These are phyloP conservation scores for Bombyx mandarina DNA, from an alignment of 1,140 invertebrate species.

Conservation along the genomic window DNA sequence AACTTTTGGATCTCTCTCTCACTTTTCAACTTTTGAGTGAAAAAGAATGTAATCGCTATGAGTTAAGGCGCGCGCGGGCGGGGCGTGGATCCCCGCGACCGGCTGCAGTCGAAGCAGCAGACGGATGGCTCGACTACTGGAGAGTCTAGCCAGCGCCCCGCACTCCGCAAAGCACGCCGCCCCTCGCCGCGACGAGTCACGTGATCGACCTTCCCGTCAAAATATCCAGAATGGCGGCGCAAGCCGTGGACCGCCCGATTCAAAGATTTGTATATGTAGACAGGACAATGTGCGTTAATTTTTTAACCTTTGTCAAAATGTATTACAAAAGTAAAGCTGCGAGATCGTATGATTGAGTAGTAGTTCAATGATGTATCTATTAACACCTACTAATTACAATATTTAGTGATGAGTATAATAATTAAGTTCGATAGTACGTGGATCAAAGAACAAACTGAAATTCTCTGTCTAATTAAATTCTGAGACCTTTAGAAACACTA, in stretches of 20 bases:
- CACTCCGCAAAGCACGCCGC: constrained; percentile 31
- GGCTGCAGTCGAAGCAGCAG: constrained; percentile 65
- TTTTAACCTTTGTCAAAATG: too few species aligned
- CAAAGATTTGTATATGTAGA: constrained; percentile 20
- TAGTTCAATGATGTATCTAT: too few species aligned
- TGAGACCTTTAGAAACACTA: too few species aligned
- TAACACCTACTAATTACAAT: too few species aligned
- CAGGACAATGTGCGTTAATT: too few species aligned
- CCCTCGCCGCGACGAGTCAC: constrained; percentile 53
- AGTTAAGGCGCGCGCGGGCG: constrained; percentile 25
- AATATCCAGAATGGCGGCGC: constrained; percentile 76
- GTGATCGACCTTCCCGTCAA: constrained; percentile 83
- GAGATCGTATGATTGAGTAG: too few species aligned
- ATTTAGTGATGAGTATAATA: too few species aligned
- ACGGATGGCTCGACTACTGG: constrained; percentile 71
- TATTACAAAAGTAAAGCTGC: too few species aligned
- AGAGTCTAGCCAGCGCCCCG: constrained; percentile 68
- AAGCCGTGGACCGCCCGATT: constrained; percentile 38
- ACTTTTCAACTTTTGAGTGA: constrained; percentile 2
- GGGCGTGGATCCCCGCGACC: constrained; percentile 54
- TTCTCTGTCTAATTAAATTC: too few species aligned
- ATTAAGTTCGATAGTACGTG: too few species aligned
- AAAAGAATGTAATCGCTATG: constrained; percentile 26
- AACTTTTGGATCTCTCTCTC: neutral
- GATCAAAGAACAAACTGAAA: too few species aligned